Evolutionary conservation across 1,140 invertebrate species (phyloP), one percentile per base, ranked within the genome.

Genomic region (Gryllus bimaculatus): DNA sequence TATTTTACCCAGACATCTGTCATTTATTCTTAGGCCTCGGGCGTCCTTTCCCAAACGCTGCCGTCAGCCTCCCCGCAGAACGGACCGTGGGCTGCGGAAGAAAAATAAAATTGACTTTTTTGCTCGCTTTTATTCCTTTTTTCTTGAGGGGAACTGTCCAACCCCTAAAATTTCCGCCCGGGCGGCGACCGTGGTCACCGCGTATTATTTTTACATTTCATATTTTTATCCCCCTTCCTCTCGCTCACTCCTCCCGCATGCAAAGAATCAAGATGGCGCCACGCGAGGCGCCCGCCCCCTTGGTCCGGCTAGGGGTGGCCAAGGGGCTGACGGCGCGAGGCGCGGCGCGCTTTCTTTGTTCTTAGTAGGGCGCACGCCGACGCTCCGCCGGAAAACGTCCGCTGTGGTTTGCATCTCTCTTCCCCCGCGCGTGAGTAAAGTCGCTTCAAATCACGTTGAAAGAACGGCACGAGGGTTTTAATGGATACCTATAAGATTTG

Each of bases 21-120:
- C 26, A 39, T 39, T 39, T 39, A 39, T 39, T 39, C 26, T 39
- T 39, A 39, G 26, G 26, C 26, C 26, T 39, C 26, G 26, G 26
- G 26, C 26, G 26, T 39, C 54, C 54, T 66, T 66, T 18, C 54
- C 54, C 10, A 66, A 13, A 10, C 54, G 18, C 54, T 18, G 18
- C 10, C 54, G 54, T 66, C 54, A 66, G 54, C 54, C 54, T 66
- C 54, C 54, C 18, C 54, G 18, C 54, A 66, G 10, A 66, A 66
- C 26, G 26, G 26, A 39, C 54, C 54, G 54, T 66, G 54, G 54
- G 10, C 54, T 66, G 54, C 54, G 54, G 54, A 66, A 66, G 54
- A 66, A 66, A 66, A 66, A 66, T 66, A 66, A 66, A 66, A 66
- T 66, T 66, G 54, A 66, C 54, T 66, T 66, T 66, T 66, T 66